Base-by-base conservation (phyloP, 2,113 vertebrate species). In the Tragelaphus buxtoni region DNA sequence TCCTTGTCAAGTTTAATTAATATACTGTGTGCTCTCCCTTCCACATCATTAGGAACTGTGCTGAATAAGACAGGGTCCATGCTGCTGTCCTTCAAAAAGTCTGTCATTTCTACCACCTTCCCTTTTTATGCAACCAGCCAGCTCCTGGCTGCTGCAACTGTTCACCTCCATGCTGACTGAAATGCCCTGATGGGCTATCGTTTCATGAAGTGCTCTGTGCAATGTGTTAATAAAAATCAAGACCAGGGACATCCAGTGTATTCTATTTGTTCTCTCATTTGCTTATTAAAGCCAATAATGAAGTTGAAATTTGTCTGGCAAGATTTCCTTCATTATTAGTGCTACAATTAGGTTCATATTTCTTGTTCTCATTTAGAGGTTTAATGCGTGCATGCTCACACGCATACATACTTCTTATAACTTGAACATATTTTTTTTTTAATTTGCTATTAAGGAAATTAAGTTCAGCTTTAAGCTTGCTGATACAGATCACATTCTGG, bases 1-100 rank as follows among this genome's bases (percentile, higher is more conserved):
- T 94, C 72, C 91, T 83, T 97, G 83, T 95, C 98, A 97, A 61
- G 91, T 93, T 94, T 93, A 97, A 97, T 98, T 94, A 97, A 87
- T 72, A 82, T 24, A 65, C 56, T 20, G 12, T 92, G 51, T 76
- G 51, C 74, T 63, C 65, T 55, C 39, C 39, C 86, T 42, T 93
- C 77, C 58, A 84, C 58, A 63, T 94, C 91, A 69, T 90, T 81
- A 76, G 83, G 39, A 87, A 80, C 97, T 83, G 91, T 91, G 93
- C 94, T 93, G 82, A 96, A n/a, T 94, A 93, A 84, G 79, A 91
- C 28, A 77, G 49, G 47, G 87, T 55, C 82, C 10, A 2, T 69
- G 74, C 69, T 2, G 0, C 32, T 0, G 1, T 55, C 86, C 72
- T 90, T 96, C 79, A 18, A 35, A 86, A 86, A 11, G 42, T 1